phyloP scores from a whole-genome alignment of 2,113 vertebrate species.

The Cariama cristata region DNA sequence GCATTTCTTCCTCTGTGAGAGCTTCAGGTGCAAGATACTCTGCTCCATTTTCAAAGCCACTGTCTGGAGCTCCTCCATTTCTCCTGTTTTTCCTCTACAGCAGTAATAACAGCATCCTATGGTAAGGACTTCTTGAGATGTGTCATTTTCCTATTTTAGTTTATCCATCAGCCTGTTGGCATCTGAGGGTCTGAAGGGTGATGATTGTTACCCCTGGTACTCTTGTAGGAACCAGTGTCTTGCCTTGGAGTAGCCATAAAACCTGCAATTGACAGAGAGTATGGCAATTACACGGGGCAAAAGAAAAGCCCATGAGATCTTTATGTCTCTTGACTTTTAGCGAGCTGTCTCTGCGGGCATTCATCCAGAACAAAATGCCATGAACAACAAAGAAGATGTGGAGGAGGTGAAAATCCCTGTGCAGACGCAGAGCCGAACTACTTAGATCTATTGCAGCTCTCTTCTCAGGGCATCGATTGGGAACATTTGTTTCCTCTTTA shows the following conservation, averaged over 20 bases:
- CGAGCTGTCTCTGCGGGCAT: background rate
- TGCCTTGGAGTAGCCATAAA: background rate
- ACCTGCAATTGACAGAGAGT: rapidly evolving
- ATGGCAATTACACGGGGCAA: background rate
- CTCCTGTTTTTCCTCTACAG: background rate
- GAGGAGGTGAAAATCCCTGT: background rate
- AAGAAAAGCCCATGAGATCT: background rate
- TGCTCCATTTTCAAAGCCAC: background rate
- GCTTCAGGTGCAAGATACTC: background rate
- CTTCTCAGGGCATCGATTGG: background rate
- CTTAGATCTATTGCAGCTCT: background rate
- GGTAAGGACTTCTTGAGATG: rapidly evolving
- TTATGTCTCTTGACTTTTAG: background rate
- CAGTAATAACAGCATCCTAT: background rate
- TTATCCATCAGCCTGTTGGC: background rate
- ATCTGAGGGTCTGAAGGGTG: background rate
- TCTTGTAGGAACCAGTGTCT: background rate
- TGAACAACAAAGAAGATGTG: background rate
- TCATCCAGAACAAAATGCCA: background rate
- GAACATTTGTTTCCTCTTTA: background rate
- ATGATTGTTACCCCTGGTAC: background rate
- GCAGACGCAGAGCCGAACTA: background rate
- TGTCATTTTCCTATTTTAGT: background rate
- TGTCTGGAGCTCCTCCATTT: background rate
- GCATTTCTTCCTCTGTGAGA: background rate